phyloP scores from a whole-genome alignment of 2,113 vertebrate species.

The Clarias gariepinus region DNA sequence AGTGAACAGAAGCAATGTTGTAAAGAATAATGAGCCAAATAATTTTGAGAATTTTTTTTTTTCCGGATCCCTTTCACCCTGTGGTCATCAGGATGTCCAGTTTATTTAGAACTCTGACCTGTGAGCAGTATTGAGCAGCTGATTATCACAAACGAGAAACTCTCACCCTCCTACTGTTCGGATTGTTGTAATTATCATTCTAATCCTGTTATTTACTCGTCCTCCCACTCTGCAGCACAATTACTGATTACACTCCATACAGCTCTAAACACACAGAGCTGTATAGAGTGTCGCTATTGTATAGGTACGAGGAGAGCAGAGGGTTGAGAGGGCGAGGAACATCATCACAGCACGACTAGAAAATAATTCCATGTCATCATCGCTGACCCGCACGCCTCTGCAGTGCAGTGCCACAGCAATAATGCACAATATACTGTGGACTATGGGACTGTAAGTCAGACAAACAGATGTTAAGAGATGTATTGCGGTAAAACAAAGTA shows the following conservation, averaged over 20 bases:
- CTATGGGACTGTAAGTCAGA: neutral
- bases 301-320: neutral
- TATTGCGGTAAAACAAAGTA: neutral
- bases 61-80: neutral
- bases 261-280: neutral
- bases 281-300: neutral
- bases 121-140: neutral
- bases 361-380: neutral
- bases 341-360: neutral
- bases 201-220: slow-evolving; percentile 3
- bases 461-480: neutral
- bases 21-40: too few species aligned
- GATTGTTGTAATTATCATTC: neutral
- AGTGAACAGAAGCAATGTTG: too few species aligned
- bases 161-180: neutral
- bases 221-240: slow-evolving; percentile 15
- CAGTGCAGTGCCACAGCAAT: neutral
- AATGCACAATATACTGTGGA: neutral
- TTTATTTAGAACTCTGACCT: neutral
- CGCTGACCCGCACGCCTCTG: neutral
- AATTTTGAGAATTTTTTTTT: too few species aligned
- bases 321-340: neutral
- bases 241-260: too few species aligned
- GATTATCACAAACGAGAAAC: neutral
- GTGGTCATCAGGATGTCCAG: neutral